Base-by-base conservation (phyloP, 2,888 invertebrate genomes). In the Pandemis cinnamomeana region DNA sequence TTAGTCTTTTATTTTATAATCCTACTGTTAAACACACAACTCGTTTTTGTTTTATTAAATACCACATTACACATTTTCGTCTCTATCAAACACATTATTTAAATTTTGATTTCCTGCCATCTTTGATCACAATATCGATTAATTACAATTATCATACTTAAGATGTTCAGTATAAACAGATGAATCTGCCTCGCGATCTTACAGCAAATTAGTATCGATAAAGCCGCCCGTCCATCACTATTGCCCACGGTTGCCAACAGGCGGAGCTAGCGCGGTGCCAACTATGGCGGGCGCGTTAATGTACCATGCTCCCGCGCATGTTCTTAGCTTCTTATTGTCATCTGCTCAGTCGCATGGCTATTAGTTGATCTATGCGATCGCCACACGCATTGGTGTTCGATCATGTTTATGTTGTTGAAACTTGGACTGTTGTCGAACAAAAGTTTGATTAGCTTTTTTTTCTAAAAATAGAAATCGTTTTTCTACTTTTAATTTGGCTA, bases 211-310 rank as follows among this genome's bases (percentile, higher is more conserved):
- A 73, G 48, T 73, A 73, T 90, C 86, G 88, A 87, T 83, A 83
- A 77, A 80, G 78, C 77, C 77, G 76, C 79, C 71, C 80, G 84
- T 87, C 83, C 88, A 86, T 87, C 89, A 87, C 71, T 68, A 72
- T 55, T 11, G 69, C 36, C 63, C 69, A n/a, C 72, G 13, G 68
- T 70, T 66, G 71, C 68, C 67, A 72, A 75, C 75, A 63, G 75
- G 69, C 63, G 72, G 70, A 71, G 75, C 72, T 55, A 75, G 64
- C 46, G 44, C 81, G 87, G 88, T 93, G 93, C 93, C 93, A 94
- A 93, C 87, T 92, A 94, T 94, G 93, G 91, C 90, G 91, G 87
- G 92, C 91, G 89, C 93, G 93, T 87, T 94, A 94, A 93, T 94
- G 91, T 92, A 91, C 82, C 90, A 84, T 88, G 86, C 86, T 85